Percentiles rank a stretch among this genome's conserved stretches.
phyloP scores from a whole-genome alignment of 2,113 vertebrate species.

The Alethe diademata region DNA sequence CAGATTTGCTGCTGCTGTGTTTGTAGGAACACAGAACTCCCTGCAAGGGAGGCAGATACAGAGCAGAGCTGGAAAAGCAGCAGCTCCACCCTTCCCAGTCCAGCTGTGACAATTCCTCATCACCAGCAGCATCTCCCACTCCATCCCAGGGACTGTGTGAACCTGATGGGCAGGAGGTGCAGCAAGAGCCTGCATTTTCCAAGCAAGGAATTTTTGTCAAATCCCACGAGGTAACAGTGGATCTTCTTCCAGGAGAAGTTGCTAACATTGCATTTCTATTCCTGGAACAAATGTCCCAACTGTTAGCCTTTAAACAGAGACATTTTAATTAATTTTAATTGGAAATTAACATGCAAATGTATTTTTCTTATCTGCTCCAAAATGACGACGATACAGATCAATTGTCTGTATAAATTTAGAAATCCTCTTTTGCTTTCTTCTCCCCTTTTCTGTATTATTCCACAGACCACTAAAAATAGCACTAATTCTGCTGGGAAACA shows the following conservation, averaged over 20 bases:
- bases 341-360: slow-evolving; percentile 37
- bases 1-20: not conserved
- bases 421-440: slow-evolving; percentile 14
- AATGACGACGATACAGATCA: not conserved
- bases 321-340: slow-evolving; percentile 7
- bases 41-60: not conserved
- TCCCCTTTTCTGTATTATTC: not conserved
- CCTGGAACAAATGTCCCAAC: not conserved
- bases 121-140: not conserved
- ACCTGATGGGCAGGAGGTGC: not conserved
- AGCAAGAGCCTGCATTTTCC: rapidly evolving
- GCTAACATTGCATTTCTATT: slow-evolving; percentile 21
- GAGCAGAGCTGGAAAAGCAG: not conserved
- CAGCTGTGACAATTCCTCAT: not conserved
- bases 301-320: not conserved
- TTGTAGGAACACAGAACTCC: not conserved
- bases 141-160: rapidly evolving
- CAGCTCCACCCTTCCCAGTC: not conserved
- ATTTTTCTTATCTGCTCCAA: slow-evolving; percentile 43
- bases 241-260: not conserved
- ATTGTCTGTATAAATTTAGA: slow-evolving; percentile 46
- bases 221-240: not conserved
- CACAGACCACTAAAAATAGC: slow-evolving; percentile 43
- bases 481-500: slow-evolving; percentile 22
- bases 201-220: not conserved